phyloP scores from a whole-genome alignment of 64 coral and sea anemone species.

The Actinia equina region DNA sequence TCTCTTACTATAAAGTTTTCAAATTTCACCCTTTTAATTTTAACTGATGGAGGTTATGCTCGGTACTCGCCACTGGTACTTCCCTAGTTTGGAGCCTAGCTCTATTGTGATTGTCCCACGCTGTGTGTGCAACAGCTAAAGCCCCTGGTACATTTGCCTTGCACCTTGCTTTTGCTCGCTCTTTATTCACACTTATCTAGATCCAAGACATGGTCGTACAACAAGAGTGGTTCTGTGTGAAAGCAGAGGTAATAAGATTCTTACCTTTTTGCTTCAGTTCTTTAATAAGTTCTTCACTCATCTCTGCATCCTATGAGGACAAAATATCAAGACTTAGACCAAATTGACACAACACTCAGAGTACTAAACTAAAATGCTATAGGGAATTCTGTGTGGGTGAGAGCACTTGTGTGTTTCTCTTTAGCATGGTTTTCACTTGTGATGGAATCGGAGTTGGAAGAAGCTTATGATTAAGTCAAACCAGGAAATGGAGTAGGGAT shows the following conservation, averaged over 20 bases:
- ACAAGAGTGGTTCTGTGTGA: background rate
- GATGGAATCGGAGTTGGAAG: too few species aligned
- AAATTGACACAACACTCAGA: background rate
- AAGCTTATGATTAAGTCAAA: too few species aligned
- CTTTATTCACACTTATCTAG: background rate
- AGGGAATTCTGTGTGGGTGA: too few species aligned
- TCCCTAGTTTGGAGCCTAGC: too few species aligned
- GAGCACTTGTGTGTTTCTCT: too few species aligned
- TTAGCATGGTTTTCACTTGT: too few species aligned
- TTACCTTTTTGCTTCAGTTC: slow-evolving; percentile 89
- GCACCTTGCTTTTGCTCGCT: too few species aligned
- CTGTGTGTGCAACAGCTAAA: too few species aligned
- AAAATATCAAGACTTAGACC: background rate
- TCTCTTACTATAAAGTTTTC: background rate
- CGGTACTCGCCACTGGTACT: too few species aligned
- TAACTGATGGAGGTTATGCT: background rate
- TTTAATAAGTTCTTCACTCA: slow-evolving; percentile 62
- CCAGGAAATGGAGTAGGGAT: too few species aligned
- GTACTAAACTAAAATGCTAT: background rate
- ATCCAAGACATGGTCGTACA: background rate
- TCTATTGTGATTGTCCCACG: too few species aligned
- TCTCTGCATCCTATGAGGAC: slow-evolving; percentile 46
- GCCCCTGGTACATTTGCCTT: too few species aligned
- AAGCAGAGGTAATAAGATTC: slow-evolving; percentile 17
- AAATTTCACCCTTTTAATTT: background rate